Base-by-base conservation (phyloP, 2,113 vertebrate species). In the Mastomys coucha region DNA sequence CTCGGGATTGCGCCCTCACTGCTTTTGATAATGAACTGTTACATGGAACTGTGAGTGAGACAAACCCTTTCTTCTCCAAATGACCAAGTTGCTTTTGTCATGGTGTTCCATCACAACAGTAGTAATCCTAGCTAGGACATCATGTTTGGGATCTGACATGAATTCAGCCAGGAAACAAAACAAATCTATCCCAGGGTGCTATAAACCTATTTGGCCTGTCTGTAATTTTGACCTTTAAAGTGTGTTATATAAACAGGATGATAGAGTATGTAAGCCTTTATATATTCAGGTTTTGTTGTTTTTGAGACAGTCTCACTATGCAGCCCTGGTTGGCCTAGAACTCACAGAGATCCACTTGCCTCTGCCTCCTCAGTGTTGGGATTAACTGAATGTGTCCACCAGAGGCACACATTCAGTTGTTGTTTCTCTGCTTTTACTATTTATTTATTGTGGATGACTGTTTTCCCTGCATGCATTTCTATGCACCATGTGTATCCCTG, bases 161-260 rank as follows among this genome's bases (percentile, higher is more conserved):
- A 36, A 75, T 12, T 77, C 9, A 77, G 63, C n/a, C 51, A 82
- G 81, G 31, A 85, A 19, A 81, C 11, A 78, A 84, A 82, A 60
- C 53, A 56, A 39, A 88, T 95, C 31, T 56, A 58, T 39, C 42
- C 39, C 51, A 67, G 56, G 7, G 42, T 63, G n/a, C 39, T 69
- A 39, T 17, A 19, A 45, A 81, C 60, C 75, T 90, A 24, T 63
- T 78, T 63, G 92, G 31, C 24, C 69, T 78, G 70, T 77, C 76
- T 88, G 10, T 45, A 88, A 91, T 81, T 92, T 20, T 70, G 26
- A 95, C 85, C 91, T 92, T 89, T 96, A 53, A 95, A 92, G 56
- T 90, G 58, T 58, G 81, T 42, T 95, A 88, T 69, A 63, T 87
- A 95, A 93, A 78, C 69, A 69, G n/a, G 77, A 86, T 69, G n/a